A percentile compares a stretch with the other conserved stretches of the same genome.
Conservation (phyloP, 2,888 invertebrate genomes). For the Liodrosophila aerea region DNA sequence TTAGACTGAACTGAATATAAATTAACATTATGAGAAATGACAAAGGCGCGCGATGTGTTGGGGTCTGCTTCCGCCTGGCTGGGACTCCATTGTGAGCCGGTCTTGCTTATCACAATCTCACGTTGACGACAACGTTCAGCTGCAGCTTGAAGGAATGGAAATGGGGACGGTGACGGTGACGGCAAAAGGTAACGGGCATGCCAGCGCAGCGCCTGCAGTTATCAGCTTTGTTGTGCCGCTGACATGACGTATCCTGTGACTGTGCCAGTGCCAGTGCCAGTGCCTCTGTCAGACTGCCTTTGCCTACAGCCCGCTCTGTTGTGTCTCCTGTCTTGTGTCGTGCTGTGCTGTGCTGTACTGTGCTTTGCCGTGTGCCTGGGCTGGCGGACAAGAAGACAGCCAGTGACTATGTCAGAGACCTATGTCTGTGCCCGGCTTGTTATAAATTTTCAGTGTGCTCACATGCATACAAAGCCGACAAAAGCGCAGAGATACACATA, state of each 20-base stretch:
- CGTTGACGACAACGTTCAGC: neutral
- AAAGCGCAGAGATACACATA: conserved; percentile 13
- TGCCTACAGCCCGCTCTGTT: neutral
- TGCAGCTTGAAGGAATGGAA: no score
- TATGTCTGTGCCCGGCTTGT: conserved; percentile 24
- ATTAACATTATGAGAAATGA: conserved; percentile 77
- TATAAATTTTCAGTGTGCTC: conserved; percentile 53
- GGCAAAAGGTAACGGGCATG: conserved; percentile 6
- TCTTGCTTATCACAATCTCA: conserved; percentile 9
- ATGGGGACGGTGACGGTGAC: no score
- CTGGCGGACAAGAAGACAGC: conserved; percentile 32
- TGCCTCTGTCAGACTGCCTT: neutral
- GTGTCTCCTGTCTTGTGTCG: neutral
- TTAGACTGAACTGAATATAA: conserved; percentile 77
- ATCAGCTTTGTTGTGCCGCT: conserved; percentile 59
- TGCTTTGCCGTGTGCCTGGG: conserved; percentile 19
- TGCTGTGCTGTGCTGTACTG: conserved; percentile 7
- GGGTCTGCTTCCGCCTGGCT: conserved; percentile 31
- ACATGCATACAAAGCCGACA: conserved; percentile 47
- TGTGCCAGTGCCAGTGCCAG: conserved; percentile 10
- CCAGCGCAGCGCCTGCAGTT: conserved; percentile 54
- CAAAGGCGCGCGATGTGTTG: conserved; percentile 65
- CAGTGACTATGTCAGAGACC: conserved; percentile 33
- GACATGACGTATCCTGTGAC: conserved; percentile 55
- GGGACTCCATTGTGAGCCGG: conserved; percentile 16